phyloP scores from a whole-genome alignment of 2,113 vertebrate genomes.

The Puffinus mauretanicus region DNA sequence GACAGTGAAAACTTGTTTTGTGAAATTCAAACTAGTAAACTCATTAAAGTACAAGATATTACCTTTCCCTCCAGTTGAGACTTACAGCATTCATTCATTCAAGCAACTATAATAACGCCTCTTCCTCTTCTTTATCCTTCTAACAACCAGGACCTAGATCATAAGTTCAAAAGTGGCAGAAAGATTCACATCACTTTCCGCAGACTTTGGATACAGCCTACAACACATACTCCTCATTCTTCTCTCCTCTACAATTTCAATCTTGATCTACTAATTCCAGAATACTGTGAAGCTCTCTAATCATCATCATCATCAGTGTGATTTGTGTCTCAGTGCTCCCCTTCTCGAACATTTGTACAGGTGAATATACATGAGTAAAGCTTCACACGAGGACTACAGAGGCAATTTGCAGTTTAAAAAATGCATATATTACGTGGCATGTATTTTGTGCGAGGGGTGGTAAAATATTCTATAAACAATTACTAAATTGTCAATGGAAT shows the following conservation, averaged over 20 bases:
- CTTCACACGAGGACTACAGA: not conserved
- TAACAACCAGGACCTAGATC: not conserved
- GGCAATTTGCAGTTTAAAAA: constrained; percentile 15
- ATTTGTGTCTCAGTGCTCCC: not conserved
- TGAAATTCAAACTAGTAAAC: not conserved
- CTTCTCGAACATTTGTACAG: not conserved
- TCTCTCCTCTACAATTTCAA: not conserved
- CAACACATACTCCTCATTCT: not conserved
- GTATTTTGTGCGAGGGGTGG: constrained; percentile 15
- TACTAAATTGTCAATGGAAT: constrained; percentile 74
- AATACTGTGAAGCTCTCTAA: not conserved
- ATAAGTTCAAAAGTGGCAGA: not conserved
- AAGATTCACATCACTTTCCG: not conserved
- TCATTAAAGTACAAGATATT: not conserved
- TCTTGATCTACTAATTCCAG: not conserved
- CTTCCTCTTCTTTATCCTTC: not conserved
- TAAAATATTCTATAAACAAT: constrained; percentile 65
- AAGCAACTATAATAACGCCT: not conserved
- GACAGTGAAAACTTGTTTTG: not conserved
- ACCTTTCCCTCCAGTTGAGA: not conserved
- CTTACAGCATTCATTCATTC: not conserved
- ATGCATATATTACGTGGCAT: not conserved
- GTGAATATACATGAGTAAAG: not conserved
- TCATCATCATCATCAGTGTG: not conserved
- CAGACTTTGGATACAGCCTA: not conserved